Percentiles rank a stretch among this genome's conserved stretches.
These are phyloP conservation scores for Falco cherrug DNA, from an alignment of 2,797 vertebrate species.

Conservation along the genomic window DNA sequence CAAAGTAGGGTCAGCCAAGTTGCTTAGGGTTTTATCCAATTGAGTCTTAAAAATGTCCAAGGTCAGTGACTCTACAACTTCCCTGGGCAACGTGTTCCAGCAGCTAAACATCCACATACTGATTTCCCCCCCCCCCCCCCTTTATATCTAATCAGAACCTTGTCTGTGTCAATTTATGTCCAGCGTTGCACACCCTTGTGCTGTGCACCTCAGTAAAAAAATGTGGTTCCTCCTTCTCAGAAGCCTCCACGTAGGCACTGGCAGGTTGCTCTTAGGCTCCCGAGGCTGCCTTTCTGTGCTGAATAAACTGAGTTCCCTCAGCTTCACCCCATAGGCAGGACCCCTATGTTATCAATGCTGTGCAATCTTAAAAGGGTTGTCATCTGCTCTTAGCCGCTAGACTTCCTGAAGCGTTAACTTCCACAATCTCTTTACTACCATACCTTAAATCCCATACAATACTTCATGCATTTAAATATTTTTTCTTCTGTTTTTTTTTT, in stretches of 20 bases:
- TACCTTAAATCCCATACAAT: background rate
- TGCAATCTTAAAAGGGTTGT: background rate
- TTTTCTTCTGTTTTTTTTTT: too few relatives aligned
- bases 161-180: background rate
- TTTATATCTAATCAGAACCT: background rate
- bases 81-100: background rate
- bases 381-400: background rate
- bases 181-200: fast-evolving
- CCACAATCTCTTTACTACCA: background rate
- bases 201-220: background rate
- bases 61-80: background rate
- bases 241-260: background rate
- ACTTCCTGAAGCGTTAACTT: background rate
- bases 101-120: background rate
- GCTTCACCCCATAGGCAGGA: background rate
- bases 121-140: fast-evolving
- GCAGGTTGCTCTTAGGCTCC: background rate
- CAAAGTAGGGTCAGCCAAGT: background rate
- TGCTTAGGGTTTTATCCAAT: background rate
- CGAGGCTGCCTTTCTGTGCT: background rate
- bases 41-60: background rate
- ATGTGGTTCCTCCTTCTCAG: background rate
- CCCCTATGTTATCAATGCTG: background rate
- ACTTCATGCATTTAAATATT: background rate
- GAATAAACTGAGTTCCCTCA: background rate